phyloP scores from a whole-genome alignment of 2,888 invertebrate species.

The Unio pictorum region DNA sequence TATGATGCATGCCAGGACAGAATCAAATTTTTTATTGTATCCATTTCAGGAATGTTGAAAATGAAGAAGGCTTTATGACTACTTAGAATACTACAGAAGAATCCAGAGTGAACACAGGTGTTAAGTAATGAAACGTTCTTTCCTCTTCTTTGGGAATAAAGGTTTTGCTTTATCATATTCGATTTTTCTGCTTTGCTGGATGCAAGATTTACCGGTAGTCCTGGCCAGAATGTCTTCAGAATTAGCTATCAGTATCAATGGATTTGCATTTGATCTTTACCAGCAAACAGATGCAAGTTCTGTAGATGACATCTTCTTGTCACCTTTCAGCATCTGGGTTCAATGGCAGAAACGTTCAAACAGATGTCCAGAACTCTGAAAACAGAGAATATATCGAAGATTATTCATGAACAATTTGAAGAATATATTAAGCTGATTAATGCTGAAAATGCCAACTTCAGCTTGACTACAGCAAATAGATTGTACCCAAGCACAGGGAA shows the following conservation, averaged over 20 bases:
- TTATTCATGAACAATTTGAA: slow-evolving; percentile 30
- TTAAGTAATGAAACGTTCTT: too few species aligned
- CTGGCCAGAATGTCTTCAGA: background rate
- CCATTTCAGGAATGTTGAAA: too few species aligned
- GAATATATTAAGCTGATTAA: slow-evolving; percentile 33
- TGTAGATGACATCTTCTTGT: slow-evolving; percentile 62
- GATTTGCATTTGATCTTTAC: slow-evolving; percentile 15
- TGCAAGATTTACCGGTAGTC: too few species aligned
- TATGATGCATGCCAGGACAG: too few species aligned
- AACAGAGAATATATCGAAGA: slow-evolving; percentile 21
- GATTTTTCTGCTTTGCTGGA: too few species aligned
- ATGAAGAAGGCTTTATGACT: too few species aligned
- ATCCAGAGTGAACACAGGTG: too few species aligned
- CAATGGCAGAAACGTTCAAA: slow-evolving; percentile 63
- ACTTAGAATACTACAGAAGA: too few species aligned
- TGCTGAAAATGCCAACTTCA: slow-evolving; percentile 30
- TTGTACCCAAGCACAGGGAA: slow-evolving; percentile 46
- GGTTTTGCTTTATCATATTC: too few species aligned
- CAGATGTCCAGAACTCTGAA: slow-evolving; percentile 57
- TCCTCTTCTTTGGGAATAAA: too few species aligned
- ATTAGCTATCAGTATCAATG: slow-evolving; percentile 9
- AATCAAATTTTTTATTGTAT: too few species aligned
- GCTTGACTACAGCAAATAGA: slow-evolving; percentile 59
- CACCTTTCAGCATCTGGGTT: slow-evolving; percentile 72
- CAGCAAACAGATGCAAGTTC: background rate